Conservation (phyloP, 2,797 vertebrate genomes). For the Sternarchorhynchus goeldii region DNA sequence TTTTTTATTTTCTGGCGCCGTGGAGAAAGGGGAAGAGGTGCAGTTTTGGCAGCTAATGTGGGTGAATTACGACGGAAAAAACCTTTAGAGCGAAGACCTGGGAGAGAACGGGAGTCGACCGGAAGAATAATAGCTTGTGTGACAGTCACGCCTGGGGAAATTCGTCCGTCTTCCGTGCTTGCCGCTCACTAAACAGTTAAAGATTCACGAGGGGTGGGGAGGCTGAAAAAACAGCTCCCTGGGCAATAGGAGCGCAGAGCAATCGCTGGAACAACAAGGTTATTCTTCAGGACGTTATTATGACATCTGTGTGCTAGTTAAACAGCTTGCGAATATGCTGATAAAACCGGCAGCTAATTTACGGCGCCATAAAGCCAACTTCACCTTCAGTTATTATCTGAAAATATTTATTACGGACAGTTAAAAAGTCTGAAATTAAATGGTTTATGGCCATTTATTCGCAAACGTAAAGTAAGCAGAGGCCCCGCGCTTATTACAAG, state of each 20-base stretch:
- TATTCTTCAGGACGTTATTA: conserved; percentile 66
- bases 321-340: conserved; percentile 67
- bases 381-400: conserved; percentile 69
- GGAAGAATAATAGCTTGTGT: conserved; percentile 47
- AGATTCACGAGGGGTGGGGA: conserved; percentile 49
- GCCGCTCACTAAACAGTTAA: conserved; percentile 60
- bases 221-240: conserved; percentile 47
- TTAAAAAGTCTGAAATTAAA: conserved; percentile 68
- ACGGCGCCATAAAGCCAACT: conserved; percentile 63
- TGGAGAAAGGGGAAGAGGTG: neutral
- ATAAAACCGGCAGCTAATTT: conserved; percentile 66
- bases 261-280: conserved; percentile 64
- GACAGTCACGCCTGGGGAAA: conserved; percentile 53
- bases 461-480: conserved; percentile 60
- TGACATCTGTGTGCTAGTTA: conserved; percentile 67
- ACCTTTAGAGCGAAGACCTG: conserved; percentile 37
- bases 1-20: conserved; percentile 22
- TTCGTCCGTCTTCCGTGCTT: conserved; percentile 46
- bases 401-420: conserved; percentile 65
- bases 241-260: conserved; percentile 52
- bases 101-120: conserved; percentile 51
- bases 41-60: conserved; percentile 46
- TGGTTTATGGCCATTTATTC: conserved; percentile 67
- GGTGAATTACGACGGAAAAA: conserved; percentile 52
- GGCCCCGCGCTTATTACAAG: conserved; percentile 57